phyloP scores from a whole-genome alignment of 2,113 vertebrate species.

The Procavia capensis region DNA sequence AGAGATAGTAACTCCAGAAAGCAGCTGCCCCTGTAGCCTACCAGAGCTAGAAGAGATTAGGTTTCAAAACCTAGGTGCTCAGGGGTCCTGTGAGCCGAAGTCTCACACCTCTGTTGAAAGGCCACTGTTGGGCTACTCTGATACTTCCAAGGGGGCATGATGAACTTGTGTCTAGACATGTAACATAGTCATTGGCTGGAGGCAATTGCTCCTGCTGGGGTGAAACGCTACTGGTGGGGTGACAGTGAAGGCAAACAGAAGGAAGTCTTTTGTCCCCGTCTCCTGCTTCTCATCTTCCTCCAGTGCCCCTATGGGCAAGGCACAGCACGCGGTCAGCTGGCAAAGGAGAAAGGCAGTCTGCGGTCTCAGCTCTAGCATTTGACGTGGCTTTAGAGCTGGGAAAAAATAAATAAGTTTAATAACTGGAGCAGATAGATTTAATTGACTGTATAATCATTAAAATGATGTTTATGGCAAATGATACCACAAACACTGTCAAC shows the following conservation, averaged over 20 bases:
- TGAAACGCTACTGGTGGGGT: not conserved
- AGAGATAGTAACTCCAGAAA: not conserved
- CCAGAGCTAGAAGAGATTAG: not conserved
- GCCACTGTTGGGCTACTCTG: not conserved
- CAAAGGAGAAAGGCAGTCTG: not conserved
- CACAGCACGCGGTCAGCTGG: not conserved
- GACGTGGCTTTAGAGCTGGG: not conserved
- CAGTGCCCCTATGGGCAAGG: not conserved
- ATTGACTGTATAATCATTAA: not conserved
- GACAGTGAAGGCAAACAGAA: not conserved
- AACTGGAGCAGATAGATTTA: not conserved
- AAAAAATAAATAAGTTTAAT: not conserved
- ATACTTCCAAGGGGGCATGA: not conserved
- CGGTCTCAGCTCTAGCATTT: not conserved
- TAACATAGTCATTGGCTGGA: not conserved
- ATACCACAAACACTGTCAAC: not conserved
- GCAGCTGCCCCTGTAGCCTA: not conserved
- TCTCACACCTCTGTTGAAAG: not conserved
- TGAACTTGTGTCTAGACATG: not conserved
- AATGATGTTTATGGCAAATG: conserved; percentile 5
- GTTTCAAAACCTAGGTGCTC: not conserved
- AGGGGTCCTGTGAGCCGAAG: not conserved
- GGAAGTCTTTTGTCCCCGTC: not conserved
- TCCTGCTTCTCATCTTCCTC: not conserved
- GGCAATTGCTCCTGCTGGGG: not conserved